Conservation (phyloP, 2,888 invertebrate genomes). For the Didymodactylos carnosus region DNA sequence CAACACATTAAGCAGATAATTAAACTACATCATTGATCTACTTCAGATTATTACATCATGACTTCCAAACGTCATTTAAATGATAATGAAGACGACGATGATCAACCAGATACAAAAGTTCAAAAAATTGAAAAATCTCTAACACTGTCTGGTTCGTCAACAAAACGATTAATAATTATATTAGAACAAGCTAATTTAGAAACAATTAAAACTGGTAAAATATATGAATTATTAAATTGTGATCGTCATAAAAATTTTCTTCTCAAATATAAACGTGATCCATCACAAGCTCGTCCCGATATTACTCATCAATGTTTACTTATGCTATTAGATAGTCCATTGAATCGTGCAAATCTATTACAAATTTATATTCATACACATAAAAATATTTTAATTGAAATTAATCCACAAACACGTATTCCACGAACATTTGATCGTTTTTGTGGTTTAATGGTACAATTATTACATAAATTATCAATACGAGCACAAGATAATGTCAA, state of each 20-base stretch:
- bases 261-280: conserved; percentile 64
- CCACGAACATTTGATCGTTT: conserved; percentile 89
- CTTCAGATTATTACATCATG: too few species aligned
- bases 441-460: conserved; percentile 87
- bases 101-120: too few species aligned
- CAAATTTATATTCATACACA: conserved; percentile 75
- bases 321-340: conserved; percentile 88
- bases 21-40: too few species aligned
- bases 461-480: conserved; percentile 77
- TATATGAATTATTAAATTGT: conserved; percentile 73
- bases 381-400: conserved; percentile 75
- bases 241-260: conserved; percentile 71
- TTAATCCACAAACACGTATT: conserved; percentile 86
- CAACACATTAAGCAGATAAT: too few species aligned
- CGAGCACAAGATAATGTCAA: conserved; percentile 63
- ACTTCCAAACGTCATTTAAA: too few species aligned
- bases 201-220: conserved; percentile 70
- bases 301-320: conserved; percentile 84
- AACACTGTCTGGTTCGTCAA: too few species aligned
- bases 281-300: conserved; percentile 66
- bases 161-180: conserved; percentile 72
- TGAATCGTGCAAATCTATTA: conserved; percentile 80
- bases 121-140: too few species aligned
- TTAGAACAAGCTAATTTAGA: conserved; percentile 83
- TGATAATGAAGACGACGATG: too few species aligned